Conservation (phyloP, 2,113 vertebrate species). For the Macquaria australasica region DNA sequence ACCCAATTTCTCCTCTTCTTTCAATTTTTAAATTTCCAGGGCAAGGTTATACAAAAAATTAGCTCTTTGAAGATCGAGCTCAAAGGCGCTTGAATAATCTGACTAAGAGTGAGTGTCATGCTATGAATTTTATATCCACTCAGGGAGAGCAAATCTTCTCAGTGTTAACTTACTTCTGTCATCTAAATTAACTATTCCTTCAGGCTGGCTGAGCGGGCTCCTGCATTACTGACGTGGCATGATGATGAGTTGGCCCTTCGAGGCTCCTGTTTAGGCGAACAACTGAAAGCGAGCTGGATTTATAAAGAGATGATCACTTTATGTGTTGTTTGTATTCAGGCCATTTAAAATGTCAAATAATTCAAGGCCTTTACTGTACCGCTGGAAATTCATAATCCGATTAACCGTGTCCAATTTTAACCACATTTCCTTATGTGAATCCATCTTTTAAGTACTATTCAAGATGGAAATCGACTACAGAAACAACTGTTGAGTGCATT, state of each 20-base stretch:
- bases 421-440: slow-evolving; percentile 70
- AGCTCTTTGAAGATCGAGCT: slow-evolving; percentile 80
- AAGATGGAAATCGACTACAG: slow-evolving; percentile 59
- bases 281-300: slow-evolving; percentile 59
- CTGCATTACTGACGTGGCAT: slow-evolving; percentile 68
- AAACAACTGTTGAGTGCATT: slow-evolving; percentile 69
- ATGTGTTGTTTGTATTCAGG: slow-evolving; percentile 72
- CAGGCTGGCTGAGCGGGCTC: slow-evolving; percentile 60
- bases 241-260: slow-evolving; percentile 68
- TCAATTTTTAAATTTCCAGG: slow-evolving; percentile 66
- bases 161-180: slow-evolving; percentile 79
- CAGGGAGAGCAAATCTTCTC: slow-evolving; percentile 76
- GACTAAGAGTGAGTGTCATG: slow-evolving; percentile 72
- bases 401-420: slow-evolving; percentile 71
- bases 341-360: slow-evolving; percentile 72
- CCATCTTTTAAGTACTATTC: slow-evolving; percentile 59
- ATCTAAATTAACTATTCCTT: slow-evolving; percentile 79
- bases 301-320: slow-evolving; percentile 68
- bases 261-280: slow-evolving; percentile 67
- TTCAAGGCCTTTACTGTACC: slow-evolving; percentile 54
- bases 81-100: slow-evolving; percentile 78
- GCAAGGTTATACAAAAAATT: slow-evolving; percentile 71
- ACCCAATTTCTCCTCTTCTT: slow-evolving; percentile 68
- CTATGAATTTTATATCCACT: slow-evolving; percentile 81
- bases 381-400: slow-evolving; percentile 72